Conservation (phyloP, 2,113 vertebrate species). For the Canis aureus region DNA sequence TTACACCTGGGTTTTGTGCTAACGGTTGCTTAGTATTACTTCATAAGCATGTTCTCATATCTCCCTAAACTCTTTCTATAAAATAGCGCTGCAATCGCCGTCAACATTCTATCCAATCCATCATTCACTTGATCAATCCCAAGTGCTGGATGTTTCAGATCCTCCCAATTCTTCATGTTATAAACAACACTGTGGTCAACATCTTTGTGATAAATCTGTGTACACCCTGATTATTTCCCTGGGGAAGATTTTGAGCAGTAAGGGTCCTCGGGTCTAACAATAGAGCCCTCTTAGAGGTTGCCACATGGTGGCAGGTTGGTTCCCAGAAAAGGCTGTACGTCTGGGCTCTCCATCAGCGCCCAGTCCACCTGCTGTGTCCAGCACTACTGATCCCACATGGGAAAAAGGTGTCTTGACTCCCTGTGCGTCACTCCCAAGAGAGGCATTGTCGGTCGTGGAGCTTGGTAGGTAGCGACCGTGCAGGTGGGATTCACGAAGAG, state of each 20-base stretch:
- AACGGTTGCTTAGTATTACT: not conserved
- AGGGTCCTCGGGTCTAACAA: not conserved
- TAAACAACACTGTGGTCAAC: not conserved
- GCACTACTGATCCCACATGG: not conserved
- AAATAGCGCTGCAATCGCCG: not conserved
- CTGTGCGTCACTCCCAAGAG: accelerated
- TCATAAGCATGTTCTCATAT: not conserved
- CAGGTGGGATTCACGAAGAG: not conserved
- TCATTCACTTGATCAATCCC: not conserved
- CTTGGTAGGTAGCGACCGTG: accelerated
- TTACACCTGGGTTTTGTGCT: not conserved
- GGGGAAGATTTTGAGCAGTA: not conserved
- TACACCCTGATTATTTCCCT: not conserved
- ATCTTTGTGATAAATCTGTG: not conserved
- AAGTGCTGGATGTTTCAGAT: not conserved
- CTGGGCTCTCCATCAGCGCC: not conserved
- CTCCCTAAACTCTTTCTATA: not conserved
- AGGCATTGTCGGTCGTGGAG: not conserved
- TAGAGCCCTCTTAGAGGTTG: not conserved
- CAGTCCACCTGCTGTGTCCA: no score
- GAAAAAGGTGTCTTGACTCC: not conserved
- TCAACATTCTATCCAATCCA: not conserved
- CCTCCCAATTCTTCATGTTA: not conserved
- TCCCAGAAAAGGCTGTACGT: not conserved
- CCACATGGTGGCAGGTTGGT: not conserved